Base-by-base conservation (phyloP, 1,140 invertebrate species). In the Aradophagus sp. region DNA sequence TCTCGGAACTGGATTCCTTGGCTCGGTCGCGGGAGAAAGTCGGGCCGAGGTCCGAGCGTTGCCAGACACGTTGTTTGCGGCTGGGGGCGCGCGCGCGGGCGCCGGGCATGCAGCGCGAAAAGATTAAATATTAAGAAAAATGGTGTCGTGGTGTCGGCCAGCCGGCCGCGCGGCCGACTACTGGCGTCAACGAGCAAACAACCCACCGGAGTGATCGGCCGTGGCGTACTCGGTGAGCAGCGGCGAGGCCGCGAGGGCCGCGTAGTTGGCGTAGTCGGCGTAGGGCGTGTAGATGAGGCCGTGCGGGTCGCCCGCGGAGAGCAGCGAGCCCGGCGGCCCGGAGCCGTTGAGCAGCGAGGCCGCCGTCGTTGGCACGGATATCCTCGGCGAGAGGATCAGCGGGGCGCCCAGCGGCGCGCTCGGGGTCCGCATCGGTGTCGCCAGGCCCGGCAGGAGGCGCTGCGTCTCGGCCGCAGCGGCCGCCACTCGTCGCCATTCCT, bases 201-300 rank as follows among this genome's bases (percentile, higher is more conserved):
- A 96, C 94, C 94, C 95, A 96, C 95, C 95, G 90, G 93, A 93
- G 90, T 95, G 93, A 88, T 96, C 93, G 77, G 90, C 87, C 75
- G 90, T 88, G 74, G 93, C 90, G 88, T 95, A 95, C 81, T 95
- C 94, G 75, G 93, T 92, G 76, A 95, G 89, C 71, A 96, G 88
- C 50, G 94, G 93, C 42, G 93, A 92, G 19, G 91, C 91, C 19
- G 91, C 89, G 47, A 96, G 87, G 23, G 94, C 93, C 11, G 94
- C 93, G 84, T 96, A 96, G 82, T 95, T 95, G 79, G 92, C 90
- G 85, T 95, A 95, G 73, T 95, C 94, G 10, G 90, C 91, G 77
- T 95, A 96, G 0, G 94, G 93, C 87, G 86, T 92, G 89, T 87
- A 90, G 82, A 85, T 92, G 77, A 84, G 88, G 68, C 87, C 91